Base-by-base conservation (phyloP, 1,140 invertebrate genomes). In the Penaeus chinensis region DNA sequence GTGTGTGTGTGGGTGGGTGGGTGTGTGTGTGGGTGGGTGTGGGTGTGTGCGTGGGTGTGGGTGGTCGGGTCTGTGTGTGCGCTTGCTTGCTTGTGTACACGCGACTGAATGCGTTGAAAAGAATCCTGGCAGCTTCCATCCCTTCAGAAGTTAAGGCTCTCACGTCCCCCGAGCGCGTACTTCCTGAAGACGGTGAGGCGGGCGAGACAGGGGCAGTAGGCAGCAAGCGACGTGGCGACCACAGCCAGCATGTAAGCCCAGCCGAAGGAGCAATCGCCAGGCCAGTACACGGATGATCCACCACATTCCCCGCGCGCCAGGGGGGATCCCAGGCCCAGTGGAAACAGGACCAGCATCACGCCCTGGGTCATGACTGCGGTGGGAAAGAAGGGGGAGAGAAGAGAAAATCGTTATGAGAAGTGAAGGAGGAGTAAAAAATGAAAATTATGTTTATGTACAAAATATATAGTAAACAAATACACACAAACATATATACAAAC, bases 241-340 rank as follows among this genome's bases (percentile, higher is more conserved):
- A 87, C 74, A 10, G 60, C 86, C 19, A 87, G 71, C 86, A 87
- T 87, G 80, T 87, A 87, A n/a, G 80, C 81, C 86, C 86, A 87
- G 3, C 86, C 86, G 24, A 87, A 87, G 32, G 47, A 82, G 54
- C 86, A 87, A 3, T 77, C 86, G 22, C 86, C 86, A 1, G 86
- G 66, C 86, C 86, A 87, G 80, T 87, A 87, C 24, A 87, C 86
- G 5, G 86, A 87, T 10, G 80, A 82, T 5, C 86, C 86, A 11
- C 86, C 86, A 65, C 86, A 87, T 37, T 87, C 86, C 2, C 69
- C 71, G 22, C 86, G 78, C 5, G 86, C 86, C 62, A 87, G 61
- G 0, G 86, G 80, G 1, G 86, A 87, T 0, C 86, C 86, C 37
- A 87, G 37, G 18, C 86, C 86, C 60, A 87, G 81, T 7, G 86